phyloP scores from a whole-genome alignment of 2,113 vertebrate genomes.

The Pardalotus punctatus region DNA sequence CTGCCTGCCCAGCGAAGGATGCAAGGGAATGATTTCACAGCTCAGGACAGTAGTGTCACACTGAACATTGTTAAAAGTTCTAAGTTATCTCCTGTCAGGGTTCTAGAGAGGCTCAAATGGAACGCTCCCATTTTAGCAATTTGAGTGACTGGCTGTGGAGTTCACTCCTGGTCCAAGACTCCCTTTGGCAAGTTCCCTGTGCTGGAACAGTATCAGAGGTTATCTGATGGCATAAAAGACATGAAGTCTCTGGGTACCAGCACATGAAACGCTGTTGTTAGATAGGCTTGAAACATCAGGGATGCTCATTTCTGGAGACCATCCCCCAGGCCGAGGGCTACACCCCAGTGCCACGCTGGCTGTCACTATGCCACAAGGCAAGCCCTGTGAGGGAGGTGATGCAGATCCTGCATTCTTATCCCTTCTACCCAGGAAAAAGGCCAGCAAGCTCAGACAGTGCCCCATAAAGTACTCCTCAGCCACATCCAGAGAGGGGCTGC shows the following conservation, averaged over 20 bases:
- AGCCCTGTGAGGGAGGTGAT: accelerated
- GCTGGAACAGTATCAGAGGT: background rate
- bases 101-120: background rate
- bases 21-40: background rate
- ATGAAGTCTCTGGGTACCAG: background rate
- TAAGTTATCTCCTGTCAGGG: background rate
- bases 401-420: background rate
- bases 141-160: background rate
- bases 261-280: background rate
- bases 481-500: background rate
- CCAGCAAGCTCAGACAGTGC: background rate
- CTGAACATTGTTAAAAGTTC: background rate
- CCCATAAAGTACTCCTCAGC: background rate
- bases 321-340: background rate
- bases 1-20: background rate
- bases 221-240: background rate
- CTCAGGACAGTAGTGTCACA: background rate
- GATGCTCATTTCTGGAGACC: background rate
- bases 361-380: background rate
- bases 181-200: background rate
- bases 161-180: background rate
- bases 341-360: background rate
- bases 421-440: background rate
- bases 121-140: background rate
- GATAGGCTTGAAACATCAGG: background rate